A percentile compares a stretch with the other conserved stretches of the same genome.
Conservation (phyloP, 2,797 vertebrate genomes). For the Anguilla anguilla region DNA sequence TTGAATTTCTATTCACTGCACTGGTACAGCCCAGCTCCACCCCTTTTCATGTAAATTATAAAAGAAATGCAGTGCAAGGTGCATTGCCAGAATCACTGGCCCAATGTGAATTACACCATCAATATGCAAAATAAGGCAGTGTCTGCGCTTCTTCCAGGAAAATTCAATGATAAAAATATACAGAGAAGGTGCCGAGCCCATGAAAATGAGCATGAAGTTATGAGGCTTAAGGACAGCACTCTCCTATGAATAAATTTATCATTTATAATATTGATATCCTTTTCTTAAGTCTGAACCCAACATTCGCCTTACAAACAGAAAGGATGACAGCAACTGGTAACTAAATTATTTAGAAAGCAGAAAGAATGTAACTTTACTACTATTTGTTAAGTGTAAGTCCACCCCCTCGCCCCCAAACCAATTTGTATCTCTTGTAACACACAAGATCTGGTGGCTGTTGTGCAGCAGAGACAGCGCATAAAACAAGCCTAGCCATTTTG, state of each 20-base stretch:
- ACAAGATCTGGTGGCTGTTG: not conserved
- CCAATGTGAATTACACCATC: not conserved
- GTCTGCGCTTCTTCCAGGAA: no score
- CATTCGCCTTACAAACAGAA: not conserved
- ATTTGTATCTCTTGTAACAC: not conserved
- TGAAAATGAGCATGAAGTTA: no score
- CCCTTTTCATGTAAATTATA: not conserved
- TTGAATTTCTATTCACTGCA: not conserved
- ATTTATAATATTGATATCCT: not conserved
- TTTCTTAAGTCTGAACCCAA: not conserved
- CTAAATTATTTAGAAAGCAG: constrained; percentile 7
- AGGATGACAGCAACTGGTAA: not conserved
- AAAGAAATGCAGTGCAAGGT: not conserved
- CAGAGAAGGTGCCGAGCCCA: no score
- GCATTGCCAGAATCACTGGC: not conserved
- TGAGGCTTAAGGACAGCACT: no score
- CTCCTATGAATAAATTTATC: no score
- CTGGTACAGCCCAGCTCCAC: not conserved
- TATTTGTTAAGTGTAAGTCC: not conserved
- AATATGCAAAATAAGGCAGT: not conserved
- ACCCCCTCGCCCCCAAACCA: not conserved
- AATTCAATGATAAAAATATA: no score
- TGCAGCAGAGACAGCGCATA: not conserved
- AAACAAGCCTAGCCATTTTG: not conserved
- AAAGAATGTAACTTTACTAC: not conserved